Percentiles rank a stretch among this genome's conserved stretches.
Conservation (phyloP, 1,140 invertebrate genomes). For the Acyrthosiphon pisum region DNA sequence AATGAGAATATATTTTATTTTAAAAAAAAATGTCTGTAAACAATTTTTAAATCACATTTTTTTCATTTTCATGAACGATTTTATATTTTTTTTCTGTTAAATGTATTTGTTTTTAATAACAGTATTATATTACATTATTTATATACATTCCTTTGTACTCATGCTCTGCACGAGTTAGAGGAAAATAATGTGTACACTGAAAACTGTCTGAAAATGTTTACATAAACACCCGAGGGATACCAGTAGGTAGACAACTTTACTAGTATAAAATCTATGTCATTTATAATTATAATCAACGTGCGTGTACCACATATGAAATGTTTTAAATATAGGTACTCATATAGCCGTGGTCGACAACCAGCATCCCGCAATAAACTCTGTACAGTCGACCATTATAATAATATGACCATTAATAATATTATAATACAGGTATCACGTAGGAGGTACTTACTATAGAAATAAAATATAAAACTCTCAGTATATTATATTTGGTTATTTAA, state of each 20-base stretch:
- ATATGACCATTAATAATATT: no score
- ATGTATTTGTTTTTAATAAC: background rate
- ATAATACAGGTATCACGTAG: background rate
- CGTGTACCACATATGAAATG: background rate
- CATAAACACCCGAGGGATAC: background rate
- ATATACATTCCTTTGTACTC: background rate
- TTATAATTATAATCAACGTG: conserved; percentile 1
- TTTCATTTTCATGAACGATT: background rate
- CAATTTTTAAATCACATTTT: background rate
- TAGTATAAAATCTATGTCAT: background rate
- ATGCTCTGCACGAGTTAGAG: background rate
- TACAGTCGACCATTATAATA: background rate
- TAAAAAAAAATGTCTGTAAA: background rate
- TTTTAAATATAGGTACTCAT: background rate
- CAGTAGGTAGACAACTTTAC: background rate
- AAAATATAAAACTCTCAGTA: background rate
- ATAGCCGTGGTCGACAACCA: background rate
- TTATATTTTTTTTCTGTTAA: background rate
- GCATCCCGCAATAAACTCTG: background rate
- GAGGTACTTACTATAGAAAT: background rate
- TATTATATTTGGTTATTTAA: background rate
- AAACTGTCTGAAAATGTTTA: background rate
- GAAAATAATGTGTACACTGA: background rate
- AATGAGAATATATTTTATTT: background rate
- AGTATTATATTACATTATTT: background rate